phyloP scores from a whole-genome alignment of 2,888 invertebrate genomes.

The Eupithecia inturbata region DNA sequence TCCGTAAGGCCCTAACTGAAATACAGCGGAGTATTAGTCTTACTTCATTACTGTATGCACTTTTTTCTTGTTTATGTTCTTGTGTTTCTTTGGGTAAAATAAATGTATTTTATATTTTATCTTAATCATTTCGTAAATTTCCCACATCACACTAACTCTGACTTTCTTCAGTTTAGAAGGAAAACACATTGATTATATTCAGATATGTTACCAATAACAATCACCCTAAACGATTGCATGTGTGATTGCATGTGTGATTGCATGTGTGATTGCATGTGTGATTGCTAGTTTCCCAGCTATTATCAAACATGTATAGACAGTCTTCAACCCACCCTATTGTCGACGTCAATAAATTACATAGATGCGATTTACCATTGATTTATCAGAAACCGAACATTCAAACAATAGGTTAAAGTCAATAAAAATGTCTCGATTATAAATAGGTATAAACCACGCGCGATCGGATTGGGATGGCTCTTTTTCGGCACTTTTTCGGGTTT shows the following conservation, averaged over 20 bases:
- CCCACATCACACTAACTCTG: neutral
- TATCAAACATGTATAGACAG: constrained; percentile 8
- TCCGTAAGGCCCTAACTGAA: too few relatives aligned
- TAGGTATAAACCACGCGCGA: neutral
- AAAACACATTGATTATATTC: neutral
- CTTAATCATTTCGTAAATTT: too few relatives aligned
- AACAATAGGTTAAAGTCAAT: neutral
- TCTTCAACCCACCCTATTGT: constrained; percentile 11
- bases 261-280: too few relatives aligned
- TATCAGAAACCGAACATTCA: neutral
- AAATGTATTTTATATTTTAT: too few relatives aligned
- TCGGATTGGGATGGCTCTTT: neutral
- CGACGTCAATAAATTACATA: constrained; percentile 8
- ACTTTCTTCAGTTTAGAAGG: neutral
- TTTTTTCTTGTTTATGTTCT: too few relatives aligned
- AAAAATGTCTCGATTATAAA: neutral
- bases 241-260: too few relatives aligned
- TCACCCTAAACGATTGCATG: neutral
- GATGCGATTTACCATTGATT: constrained; percentile 21
- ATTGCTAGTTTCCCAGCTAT: neutral
- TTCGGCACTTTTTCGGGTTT: too few relatives aligned
- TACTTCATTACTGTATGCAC: too few relatives aligned
- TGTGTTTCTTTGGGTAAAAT: too few relatives aligned
- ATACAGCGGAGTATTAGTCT: too few relatives aligned
- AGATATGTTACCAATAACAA: neutral